Percentiles rank a stretch among this genome's conserved stretches.
phyloP scores from a whole-genome alignment of 1,140 invertebrate genomes.

The Oryzaephilus surinamensis region DNA sequence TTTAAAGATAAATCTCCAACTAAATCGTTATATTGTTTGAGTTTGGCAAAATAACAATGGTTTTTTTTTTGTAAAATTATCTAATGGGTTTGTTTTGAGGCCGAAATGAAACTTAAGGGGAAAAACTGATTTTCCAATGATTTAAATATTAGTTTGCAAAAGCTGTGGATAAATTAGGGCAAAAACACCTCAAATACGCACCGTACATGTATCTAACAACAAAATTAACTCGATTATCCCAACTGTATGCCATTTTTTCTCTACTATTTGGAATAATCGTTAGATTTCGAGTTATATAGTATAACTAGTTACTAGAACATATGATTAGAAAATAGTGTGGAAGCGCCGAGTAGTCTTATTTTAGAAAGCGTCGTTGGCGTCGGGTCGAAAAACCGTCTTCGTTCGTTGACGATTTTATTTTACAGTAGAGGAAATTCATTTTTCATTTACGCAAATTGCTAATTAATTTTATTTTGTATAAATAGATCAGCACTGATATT shows the following conservation, averaged over 20 bases:
- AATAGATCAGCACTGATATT: no score
- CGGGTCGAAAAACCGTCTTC: no score
- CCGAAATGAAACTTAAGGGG: not conserved
- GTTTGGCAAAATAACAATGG: not conserved
- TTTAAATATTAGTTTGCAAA: not conserved
- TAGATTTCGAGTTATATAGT: slow-evolving; percentile 8
- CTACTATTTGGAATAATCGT: slow-evolving; percentile 4
- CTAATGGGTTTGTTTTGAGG: no score
- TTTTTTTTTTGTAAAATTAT: slow-evolving; percentile 1
- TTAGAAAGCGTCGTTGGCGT: slow-evolving; percentile 13
- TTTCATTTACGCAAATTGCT: no score
- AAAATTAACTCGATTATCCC: slow-evolving; percentile 70
- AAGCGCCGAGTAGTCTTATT: slow-evolving; percentile 16
- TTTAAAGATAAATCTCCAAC: no score
- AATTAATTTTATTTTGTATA: no score
- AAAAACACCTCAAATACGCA: slow-evolving; percentile 30
- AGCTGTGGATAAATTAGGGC: not conserved
- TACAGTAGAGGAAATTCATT: no score
- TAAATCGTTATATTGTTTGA: no score
- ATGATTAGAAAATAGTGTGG: slow-evolving; percentile 11
- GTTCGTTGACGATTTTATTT: no score
- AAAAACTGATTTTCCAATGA: not conserved
- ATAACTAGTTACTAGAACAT: slow-evolving; percentile 2
- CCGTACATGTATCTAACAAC: slow-evolving; percentile 69
- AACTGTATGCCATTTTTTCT: slow-evolving; percentile 54